Evolutionary conservation across 2,113 vertebrate species (phyloP).

Genomic region (Zosterops borbonicus): DNA sequence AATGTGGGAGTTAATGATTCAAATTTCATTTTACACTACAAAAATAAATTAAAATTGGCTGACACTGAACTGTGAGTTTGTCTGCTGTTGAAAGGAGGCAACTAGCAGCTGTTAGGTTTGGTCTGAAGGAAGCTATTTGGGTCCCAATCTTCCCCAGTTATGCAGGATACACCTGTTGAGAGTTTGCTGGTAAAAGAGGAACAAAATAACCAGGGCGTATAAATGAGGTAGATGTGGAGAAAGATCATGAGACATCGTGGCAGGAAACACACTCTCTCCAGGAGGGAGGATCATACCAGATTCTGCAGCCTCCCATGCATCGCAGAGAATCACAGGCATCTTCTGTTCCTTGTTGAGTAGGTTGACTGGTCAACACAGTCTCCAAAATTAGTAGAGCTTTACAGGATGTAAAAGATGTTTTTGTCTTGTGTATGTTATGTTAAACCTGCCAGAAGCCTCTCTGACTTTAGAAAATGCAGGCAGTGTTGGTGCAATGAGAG

Average conservation of each 20-base stretch:
- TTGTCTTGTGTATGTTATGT: not conserved
- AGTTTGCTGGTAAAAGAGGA: constrained; percentile 17
- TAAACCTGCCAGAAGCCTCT: not conserved
- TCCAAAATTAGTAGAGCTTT: not conserved
- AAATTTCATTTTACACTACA: not conserved
- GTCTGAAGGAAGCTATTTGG: not conserved
- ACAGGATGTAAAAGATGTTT: not conserved
- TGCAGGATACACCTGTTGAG: not conserved
- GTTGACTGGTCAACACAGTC: not conserved
- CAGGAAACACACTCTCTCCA: not conserved
- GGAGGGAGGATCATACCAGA: not conserved
- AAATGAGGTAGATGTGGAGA: not conserved
- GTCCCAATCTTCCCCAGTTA: not conserved
- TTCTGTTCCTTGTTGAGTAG: not conserved
- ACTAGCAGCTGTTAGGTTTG: not conserved
- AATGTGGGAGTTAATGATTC: not conserved
- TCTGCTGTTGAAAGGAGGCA: constrained; percentile 12
- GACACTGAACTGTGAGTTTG: not conserved
- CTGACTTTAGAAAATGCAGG: not conserved
- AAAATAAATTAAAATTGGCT: constrained; percentile 20
- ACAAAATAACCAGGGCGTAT: not conserved
- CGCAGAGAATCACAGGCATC: not conserved
- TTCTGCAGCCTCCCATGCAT: not conserved
- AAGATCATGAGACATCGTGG: not conserved
- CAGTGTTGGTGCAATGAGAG: not conserved